These are phyloP conservation scores for Camponotus fellah DNA, from an alignment of 2,888 invertebrate genomes.

Conservation along the genomic window DNA sequence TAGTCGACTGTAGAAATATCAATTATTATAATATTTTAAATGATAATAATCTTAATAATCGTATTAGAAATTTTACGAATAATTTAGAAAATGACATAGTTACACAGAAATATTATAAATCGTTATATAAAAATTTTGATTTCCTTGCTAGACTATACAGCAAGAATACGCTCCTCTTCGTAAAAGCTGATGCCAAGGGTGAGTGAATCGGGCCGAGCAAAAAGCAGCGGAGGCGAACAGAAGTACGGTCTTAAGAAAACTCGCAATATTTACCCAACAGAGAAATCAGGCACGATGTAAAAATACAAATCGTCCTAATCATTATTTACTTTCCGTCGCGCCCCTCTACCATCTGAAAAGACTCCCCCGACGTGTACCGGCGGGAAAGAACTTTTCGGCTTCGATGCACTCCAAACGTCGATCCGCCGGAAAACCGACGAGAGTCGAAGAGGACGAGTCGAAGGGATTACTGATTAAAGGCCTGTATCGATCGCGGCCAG, in stretches of 20 bases:
- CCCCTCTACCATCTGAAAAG: conserved; percentile 56
- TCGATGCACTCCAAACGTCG: conserved; percentile 72
- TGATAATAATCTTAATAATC: conserved; percentile 34
- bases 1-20: conserved; percentile 7
- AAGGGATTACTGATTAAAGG: conserved; percentile 76
- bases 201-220: conserved; percentile 61
- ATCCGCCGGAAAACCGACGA: conserved; percentile 56
- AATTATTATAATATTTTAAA: neutral
- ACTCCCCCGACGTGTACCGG: conserved; percentile 57
- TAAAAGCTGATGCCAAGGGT: conserved; percentile 58
- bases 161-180: conserved; percentile 33
- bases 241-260: conserved; percentile 82
- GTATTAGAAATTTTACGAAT: conserved; percentile 18
- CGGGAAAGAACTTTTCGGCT: conserved; percentile 72
- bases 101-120: conserved; percentile 35
- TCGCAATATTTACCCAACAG: conserved; percentile 83
- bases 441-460: conserved; percentile 43
- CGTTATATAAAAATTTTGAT: conserved; percentile 32
- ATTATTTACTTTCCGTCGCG: conserved; percentile 81
- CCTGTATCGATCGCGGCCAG: conserved; percentile 61
- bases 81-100: neutral
- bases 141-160: conserved; percentile 34
- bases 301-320: conserved; percentile 85
- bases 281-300: conserved; percentile 84
- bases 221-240: conserved; percentile 36